These are phyloP conservation scores for Mandrillus leucophaeus DNA, from an alignment of 2,113 vertebrate species.

Conservation along the genomic window DNA sequence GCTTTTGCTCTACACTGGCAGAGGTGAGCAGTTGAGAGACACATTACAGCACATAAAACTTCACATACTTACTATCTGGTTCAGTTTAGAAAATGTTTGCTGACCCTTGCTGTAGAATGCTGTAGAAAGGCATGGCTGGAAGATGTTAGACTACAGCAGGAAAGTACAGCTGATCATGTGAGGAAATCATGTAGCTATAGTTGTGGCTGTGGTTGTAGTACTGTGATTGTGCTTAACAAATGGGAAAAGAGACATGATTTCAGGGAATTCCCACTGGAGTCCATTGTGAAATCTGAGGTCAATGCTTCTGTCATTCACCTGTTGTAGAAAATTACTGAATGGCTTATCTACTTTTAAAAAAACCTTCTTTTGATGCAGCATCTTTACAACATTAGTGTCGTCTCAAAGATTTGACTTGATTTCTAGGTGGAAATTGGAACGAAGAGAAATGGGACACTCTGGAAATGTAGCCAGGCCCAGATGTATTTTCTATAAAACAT, in stretches of 20 bases:
- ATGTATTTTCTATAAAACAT: no score
- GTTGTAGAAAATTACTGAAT: background rate
- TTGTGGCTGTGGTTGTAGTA: background rate
- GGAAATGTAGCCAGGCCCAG: no score
- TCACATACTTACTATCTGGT: background rate
- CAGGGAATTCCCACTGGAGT: background rate
- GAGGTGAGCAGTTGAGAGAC: background rate
- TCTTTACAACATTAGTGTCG: background rate
- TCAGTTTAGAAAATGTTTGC: background rate
- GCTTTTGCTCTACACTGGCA: background rate
- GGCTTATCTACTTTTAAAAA: background rate
- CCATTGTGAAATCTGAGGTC: background rate
- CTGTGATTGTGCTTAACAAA: background rate
- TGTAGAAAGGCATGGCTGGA: no score
- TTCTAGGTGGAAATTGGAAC: constrained; percentile 3
- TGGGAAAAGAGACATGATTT: background rate
- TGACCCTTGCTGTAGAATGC: background rate
- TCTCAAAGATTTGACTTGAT: constrained; percentile 19
- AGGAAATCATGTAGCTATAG: background rate
- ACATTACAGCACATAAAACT: background rate
- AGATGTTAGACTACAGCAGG: no score
- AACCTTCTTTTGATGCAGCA: background rate
- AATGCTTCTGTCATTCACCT: background rate
- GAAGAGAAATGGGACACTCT: background rate
- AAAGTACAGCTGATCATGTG: background rate